A percentile compares a stretch with the other conserved stretches of the same genome.
These are phyloP conservation scores for Petrocephalus zakoni DNA, from an alignment of 2,113 vertebrate genomes.

Conservation along the genomic window DNA sequence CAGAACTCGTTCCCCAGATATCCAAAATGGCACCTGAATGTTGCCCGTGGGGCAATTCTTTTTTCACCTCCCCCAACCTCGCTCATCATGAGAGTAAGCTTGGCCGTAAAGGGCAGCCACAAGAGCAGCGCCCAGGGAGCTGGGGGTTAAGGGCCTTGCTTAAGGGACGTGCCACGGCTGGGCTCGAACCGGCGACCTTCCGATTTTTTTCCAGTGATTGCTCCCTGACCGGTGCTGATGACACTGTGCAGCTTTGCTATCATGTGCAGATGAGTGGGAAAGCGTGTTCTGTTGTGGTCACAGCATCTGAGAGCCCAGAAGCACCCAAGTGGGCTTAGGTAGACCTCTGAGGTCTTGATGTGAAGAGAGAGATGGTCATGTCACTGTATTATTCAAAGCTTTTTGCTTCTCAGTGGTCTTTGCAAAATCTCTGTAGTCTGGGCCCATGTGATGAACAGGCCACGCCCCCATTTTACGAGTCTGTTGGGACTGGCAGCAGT, in stretches of 20 bases:
- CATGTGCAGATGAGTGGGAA: no score
- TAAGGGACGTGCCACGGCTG: no score
- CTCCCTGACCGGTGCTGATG: no score
- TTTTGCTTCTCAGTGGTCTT: slow-evolving; percentile 13
- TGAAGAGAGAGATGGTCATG: background rate
- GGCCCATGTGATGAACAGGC: background rate
- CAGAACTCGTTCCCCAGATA: background rate
- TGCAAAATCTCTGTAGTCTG: background rate
- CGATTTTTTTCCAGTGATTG: background rate
- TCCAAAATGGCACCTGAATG: background rate
- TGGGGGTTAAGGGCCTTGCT: no score
- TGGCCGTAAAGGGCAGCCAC: no score
- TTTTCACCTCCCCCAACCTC: no score
- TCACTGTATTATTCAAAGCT: background rate
- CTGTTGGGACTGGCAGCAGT: background rate
- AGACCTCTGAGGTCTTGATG: background rate
- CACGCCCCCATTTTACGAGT: background rate
- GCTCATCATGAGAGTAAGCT: no score
- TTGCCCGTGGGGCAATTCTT: background rate
- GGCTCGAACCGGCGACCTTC: no score
- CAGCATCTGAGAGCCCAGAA: background rate
- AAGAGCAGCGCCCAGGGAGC: no score
- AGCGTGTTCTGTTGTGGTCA: background rate
- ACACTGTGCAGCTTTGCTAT: no score
- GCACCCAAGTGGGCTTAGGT: background rate